Percentiles rank a stretch among this genome's conserved stretches.
These are phyloP conservation scores for Xanthia icteritia DNA, from an alignment of 2,888 invertebrate genomes.

Conservation along the genomic window DNA sequence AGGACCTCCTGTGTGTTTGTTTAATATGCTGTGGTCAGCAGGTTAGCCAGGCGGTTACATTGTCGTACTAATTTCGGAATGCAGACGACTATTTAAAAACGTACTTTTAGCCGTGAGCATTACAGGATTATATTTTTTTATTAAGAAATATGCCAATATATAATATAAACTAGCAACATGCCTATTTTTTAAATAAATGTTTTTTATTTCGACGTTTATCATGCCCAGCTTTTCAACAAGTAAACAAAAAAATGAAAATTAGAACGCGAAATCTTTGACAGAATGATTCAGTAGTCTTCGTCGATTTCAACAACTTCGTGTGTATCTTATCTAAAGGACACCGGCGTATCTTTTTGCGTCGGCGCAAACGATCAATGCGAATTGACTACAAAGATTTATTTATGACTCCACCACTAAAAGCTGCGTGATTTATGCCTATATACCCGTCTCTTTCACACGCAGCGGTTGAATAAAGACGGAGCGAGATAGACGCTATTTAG, in stretches of 20 bases:
- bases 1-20: conserved; percentile 35
- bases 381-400: conserved; percentile 84
- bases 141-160: background rate
- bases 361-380: conserved; percentile 79
- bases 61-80: conserved; percentile 21
- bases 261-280: conserved; percentile 16
- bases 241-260: background rate
- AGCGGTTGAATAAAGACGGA: conserved; percentile 41
- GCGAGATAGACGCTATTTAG: conserved; percentile 61
- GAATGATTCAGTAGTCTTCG: conserved; percentile 37
- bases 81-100: conserved; percentile 13
- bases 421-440: conserved; percentile 78
- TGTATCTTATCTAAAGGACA: conserved; percentile 64
- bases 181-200: background rate
- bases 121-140: background rate
- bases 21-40: conserved; percentile 44
- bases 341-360: conserved; percentile 78
- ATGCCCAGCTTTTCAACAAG: background rate
- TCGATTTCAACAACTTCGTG: conserved; percentile 45
- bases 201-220: background rate
- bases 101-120: background rate
- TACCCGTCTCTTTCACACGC: conserved; percentile 70
- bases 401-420: conserved; percentile 80
- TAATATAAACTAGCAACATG: too few species aligned
- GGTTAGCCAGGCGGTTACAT: background rate